Conservation (phyloP, 2,797 vertebrate genomes). For the Pelobates cultripes region DNA sequence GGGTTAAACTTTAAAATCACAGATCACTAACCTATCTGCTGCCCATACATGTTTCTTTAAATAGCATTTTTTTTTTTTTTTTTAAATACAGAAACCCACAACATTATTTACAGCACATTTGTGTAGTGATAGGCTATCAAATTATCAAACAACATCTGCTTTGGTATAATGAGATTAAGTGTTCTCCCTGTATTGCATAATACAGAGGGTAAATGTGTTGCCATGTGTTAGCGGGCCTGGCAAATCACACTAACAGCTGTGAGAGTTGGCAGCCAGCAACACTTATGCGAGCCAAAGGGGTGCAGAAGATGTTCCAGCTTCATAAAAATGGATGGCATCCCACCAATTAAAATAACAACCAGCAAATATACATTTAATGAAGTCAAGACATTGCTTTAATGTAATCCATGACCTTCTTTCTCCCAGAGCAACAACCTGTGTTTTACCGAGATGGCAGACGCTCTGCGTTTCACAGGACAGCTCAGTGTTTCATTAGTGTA, state of each 20-base stretch:
- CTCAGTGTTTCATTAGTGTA: too few relatives aligned
- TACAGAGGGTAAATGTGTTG: constrained; percentile 31
- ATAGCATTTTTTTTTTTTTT: too few relatives aligned
- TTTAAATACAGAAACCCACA: not conserved
- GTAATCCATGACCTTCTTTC: constrained; percentile 58
- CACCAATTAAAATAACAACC: constrained; percentile 71
- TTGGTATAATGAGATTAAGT: constrained; percentile 48
- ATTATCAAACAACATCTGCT: constrained; percentile 42
- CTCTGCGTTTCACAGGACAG: too few relatives aligned
- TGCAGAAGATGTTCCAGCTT: constrained; percentile 57
- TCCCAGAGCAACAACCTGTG: constrained; percentile 10
- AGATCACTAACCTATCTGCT: not conserved
- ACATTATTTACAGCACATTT: not conserved
- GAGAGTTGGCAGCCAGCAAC: constrained; percentile 46
- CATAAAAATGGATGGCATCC: constrained; percentile 62
- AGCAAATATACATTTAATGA: constrained; percentile 72
- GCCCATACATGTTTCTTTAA: constrained; percentile 3
- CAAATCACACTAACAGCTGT: constrained; percentile 50
- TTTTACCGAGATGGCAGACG: too few relatives aligned
- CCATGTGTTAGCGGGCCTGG: constrained; percentile 23
- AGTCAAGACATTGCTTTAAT: constrained; percentile 72
- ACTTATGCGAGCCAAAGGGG: constrained; percentile 51
- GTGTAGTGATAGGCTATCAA: not conserved
- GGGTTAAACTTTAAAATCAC: constrained; percentile 9
- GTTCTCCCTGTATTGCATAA: constrained; percentile 37